phyloP scores from a whole-genome alignment of 2,113 vertebrate species.

The Gnathonemus echidnorhynchus region DNA sequence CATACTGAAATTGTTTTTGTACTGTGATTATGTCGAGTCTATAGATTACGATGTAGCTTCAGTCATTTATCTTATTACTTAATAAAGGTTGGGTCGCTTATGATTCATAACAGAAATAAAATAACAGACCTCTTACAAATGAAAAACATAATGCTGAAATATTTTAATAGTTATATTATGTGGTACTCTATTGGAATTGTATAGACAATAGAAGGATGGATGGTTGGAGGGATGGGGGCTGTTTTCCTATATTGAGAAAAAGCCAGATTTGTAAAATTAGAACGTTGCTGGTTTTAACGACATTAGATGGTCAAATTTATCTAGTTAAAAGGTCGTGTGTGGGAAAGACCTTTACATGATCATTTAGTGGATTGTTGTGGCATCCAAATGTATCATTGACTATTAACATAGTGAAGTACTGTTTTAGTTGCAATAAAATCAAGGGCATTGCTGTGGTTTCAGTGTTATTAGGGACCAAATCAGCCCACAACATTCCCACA shows the following conservation, averaged over 20 bases:
- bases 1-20: neutral
- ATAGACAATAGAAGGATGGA: neutral
- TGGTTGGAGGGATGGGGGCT: neutral
- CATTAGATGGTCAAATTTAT: neutral
- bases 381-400: neutral
- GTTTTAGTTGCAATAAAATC: neutral
- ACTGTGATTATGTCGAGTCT: neutral
- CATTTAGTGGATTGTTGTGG: neutral
- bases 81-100: neutral
- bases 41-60: neutral
- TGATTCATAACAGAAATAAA: neutral
- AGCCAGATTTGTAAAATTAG: neutral
- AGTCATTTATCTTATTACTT: neutral
- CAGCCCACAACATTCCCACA: neutral
- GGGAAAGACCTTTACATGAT: neutral
- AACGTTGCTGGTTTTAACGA: neutral
- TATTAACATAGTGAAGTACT: neutral
- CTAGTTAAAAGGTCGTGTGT: neutral
- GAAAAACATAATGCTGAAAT: neutral
- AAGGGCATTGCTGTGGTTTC: neutral
- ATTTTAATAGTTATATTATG: neutral
- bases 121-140: neutral
- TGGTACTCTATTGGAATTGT: neutral
- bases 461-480: neutral
- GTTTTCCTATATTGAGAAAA: neutral